Base-by-base conservation (phyloP, 2,888 invertebrate species). In the Arctia plantaginis region DNA sequence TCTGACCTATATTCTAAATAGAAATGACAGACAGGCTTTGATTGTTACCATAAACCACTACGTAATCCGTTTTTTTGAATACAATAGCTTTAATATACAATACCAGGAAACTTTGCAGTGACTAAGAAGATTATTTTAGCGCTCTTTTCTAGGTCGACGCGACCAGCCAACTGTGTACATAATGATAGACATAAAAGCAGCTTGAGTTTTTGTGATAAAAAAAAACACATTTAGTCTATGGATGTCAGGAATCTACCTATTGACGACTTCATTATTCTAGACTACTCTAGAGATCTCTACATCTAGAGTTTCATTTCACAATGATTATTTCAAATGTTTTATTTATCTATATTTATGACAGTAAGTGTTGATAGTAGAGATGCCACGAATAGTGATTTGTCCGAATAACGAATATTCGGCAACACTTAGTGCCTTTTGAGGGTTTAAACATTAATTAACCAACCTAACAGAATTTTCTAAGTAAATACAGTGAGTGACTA, bases 81-180 rank as follows among this genome's bases (percentile, higher is more conserved):
- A 71, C 6, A 47, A n/a, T 44, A n/a, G 70, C 65, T 65, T 64
- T 44, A 81, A 74, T 78, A 81, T 75, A 82, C 75, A 83, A 82
- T 79, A 82, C 79, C 74, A 78, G 86, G 86, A 86, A 86, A 80
- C 81, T 71, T 71, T 77, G 20, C 72, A 74, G 83, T 88, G 87
- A 87, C 80, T 87, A 68, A 76, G 71, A 77, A 73, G 55, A 77
- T 74, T 69, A 79, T 83, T 85, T 85, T 80, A 85, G 84, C 67
- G 76, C 51, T 69, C 51, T 59, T 55, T 84, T 85, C 83, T 86
- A 85, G 86, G 87, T 80, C 86, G 79, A 23, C 41, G 80, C 30
- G 69, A 71, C 76, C 77, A 84, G 82, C 83, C 85, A 86, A 83
- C 79, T 85, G 85, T 82, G 77, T 69, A 78, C 72, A 71, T 76